phyloP scores from a whole-genome alignment of 2,113 vertebrate species.

The Mormyrus iriodes region DNA sequence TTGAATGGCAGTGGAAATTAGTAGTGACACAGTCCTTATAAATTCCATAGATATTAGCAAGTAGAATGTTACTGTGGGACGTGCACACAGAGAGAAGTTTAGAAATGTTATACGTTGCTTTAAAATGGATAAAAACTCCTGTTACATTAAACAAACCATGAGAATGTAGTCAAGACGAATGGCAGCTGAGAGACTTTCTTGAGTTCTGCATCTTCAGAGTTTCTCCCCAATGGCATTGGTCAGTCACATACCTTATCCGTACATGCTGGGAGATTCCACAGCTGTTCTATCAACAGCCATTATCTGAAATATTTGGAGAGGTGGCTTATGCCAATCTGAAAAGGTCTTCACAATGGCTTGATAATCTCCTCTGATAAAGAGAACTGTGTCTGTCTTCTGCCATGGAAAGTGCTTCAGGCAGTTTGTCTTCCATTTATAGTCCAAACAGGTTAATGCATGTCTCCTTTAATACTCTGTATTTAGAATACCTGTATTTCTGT shows the following conservation, averaged over 20 bases:
- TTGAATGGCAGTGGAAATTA: not conserved
- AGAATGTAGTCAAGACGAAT: not conserved
- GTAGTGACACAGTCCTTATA: not conserved
- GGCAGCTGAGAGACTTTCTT: not conserved
- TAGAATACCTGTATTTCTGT: constrained; percentile 14
- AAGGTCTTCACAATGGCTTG: constrained; percentile 25
- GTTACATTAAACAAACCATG: not conserved
- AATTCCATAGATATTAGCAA: not conserved
- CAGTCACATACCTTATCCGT: not conserved
- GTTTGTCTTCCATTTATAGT: constrained; percentile 38
- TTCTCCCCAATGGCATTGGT: not conserved
- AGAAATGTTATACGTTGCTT: not conserved
- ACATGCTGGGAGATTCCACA: constrained; percentile 19
- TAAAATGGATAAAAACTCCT: not conserved
- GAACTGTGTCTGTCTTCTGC: constrained; percentile 22
- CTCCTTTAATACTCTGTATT: not conserved
- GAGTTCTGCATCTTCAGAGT: not conserved
- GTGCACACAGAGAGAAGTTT: not conserved
- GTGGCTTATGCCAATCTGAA: constrained; percentile 24
- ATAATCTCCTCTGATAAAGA: constrained; percentile 27
- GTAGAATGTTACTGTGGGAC: not conserved
- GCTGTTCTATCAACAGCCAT: constrained; percentile 18
- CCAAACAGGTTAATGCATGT: constrained; percentile 32
- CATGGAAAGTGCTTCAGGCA: constrained; percentile 47
- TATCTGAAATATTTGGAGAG: constrained; percentile 26